A percentile compares a stretch with the other conserved stretches of the same genome.
Evolutionary conservation across 2,888 invertebrate species (phyloP).

Genomic region (Protonemura montana): DNA sequence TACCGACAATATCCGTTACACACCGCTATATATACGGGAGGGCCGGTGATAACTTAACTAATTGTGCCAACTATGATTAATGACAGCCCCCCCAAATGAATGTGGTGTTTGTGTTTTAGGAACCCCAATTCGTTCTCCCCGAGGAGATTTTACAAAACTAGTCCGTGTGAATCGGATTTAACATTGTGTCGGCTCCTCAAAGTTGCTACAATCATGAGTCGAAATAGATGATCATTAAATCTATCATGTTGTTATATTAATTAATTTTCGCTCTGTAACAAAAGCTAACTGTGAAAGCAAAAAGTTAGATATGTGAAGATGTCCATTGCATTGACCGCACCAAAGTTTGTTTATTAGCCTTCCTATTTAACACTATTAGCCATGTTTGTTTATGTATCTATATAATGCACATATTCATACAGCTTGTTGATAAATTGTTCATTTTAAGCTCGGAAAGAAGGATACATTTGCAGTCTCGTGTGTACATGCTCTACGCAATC

Average conservation of each 20-base stretch:
- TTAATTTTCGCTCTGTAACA: background rate
- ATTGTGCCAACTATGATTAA: constrained; percentile 40
- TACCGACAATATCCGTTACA: background rate
- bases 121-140: background rate
- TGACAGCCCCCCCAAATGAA: constrained; percentile 17
- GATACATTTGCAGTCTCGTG: too few relatives aligned
- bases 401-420: background rate
- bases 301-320: background rate
- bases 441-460: background rate
- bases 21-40: background rate
- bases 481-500: background rate
- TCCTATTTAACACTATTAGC: background rate
- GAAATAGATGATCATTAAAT: background rate
- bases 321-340: background rate
- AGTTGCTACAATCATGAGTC: background rate
- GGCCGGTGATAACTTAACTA: constrained; percentile 29
- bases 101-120: constrained; percentile 17
- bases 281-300: constrained; percentile 12
- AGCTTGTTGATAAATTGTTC: background rate
- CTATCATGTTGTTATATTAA: background rate
- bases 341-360: background rate
- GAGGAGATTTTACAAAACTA: background rate
- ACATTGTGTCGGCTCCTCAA: background rate
- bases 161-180: background rate
- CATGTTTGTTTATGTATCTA: background rate